These are phyloP conservation scores for Himalopsyche phryganea DNA, from an alignment of 1,140 invertebrate genomes.

Conservation along the genomic window DNA sequence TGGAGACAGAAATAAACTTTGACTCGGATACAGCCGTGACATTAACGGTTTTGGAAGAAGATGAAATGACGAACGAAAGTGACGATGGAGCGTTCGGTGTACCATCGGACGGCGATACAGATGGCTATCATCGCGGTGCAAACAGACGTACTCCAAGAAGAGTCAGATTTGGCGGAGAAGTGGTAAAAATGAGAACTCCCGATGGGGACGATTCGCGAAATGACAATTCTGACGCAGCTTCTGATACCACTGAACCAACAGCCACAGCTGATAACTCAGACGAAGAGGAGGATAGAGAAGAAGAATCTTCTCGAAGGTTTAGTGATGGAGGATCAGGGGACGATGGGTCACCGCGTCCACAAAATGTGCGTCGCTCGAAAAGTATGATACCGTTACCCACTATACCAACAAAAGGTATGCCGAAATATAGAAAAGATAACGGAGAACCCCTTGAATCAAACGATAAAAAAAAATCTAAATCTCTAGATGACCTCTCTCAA, in stretches of 20 bases:
- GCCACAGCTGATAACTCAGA: constrained; percentile 40
- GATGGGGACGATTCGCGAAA: constrained; percentile 59
- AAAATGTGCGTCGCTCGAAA: constrained; percentile 5
- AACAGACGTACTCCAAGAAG: constrained; percentile 55
- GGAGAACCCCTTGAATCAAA: constrained; percentile 7
- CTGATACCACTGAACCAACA: too few species aligned
- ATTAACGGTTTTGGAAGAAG: constrained; percentile 75
- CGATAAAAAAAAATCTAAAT: constrained; percentile 49
- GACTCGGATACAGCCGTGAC: constrained; percentile 72
- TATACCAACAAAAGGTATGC: constrained; percentile 11
- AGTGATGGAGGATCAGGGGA: too few species aligned
- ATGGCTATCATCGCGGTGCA: constrained; percentile 53
- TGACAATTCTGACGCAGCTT: too few species aligned
- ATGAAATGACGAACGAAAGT: constrained; percentile 48
- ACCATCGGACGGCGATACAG: constrained; percentile 45
- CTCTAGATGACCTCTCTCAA: constrained; percentile 48
- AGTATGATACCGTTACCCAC: constrained; percentile 31
- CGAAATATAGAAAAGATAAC: constrained; percentile 11
- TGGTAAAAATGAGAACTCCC: constrained; percentile 76
- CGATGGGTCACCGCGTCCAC: not conserved
- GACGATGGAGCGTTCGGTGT: constrained; percentile 41
- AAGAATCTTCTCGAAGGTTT: constrained; percentile 17
- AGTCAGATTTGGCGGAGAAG: constrained; percentile 78
- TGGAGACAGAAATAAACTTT: constrained; percentile 78
- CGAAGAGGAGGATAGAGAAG: constrained; percentile 42